Evolutionary conservation across 2,888 invertebrate genomes (phyloP), one percentile per base, ranked within the genome.

Genomic region (Pseudococcus viburni): DNA sequence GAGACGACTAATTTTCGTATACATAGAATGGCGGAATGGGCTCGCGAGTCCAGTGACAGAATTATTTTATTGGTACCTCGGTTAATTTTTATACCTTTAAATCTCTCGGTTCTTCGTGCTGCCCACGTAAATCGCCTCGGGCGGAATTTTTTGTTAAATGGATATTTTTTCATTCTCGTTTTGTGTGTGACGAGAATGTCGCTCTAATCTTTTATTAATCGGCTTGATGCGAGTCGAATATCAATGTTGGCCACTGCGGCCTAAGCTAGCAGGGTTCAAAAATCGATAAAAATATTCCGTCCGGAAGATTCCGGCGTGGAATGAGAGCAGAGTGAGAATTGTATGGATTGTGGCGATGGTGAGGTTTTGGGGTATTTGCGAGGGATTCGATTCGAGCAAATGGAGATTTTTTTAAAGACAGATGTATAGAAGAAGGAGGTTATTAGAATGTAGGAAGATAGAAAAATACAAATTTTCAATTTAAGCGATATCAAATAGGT

Each of bases 271-370:
- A 33, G 68, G 15, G 68, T 73, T 73, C 68, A 73, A 73, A 73
- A 73, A 73, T 73, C 68, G 68, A 73, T 73, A 73, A 73, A 73
- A 73, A 73, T 73, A 73, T 73, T n/a, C 59, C n/a, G n/a, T 33
- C 1, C 26, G 3, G 26, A 33, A 2, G 26, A 33, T n/a, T n/a
- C n/a, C 26, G 26, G 26, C 26, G 26, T 33, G 26, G 26, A 33
- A 33, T 33, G 1, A 3, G 26, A 33, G 26, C 26, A 3, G 26
- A 2, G 26, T 33, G 26, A 33, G 26, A 33, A 33, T 33, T 33
- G 26, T 33, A 1, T 3, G 26, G 26, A 33, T 1, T 33, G 26
- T 33, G 26, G 26, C 26, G 3, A n/a, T n/a, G n/a, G n/a, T n/a
- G n/a, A n/a, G 3, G 26, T 1, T 33, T 33, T 3, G 26, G 26